These are phyloP conservation scores for Lagenorhynchus albirostris DNA, from an alignment of 2,113 vertebrate species.

Conservation along the genomic window DNA sequence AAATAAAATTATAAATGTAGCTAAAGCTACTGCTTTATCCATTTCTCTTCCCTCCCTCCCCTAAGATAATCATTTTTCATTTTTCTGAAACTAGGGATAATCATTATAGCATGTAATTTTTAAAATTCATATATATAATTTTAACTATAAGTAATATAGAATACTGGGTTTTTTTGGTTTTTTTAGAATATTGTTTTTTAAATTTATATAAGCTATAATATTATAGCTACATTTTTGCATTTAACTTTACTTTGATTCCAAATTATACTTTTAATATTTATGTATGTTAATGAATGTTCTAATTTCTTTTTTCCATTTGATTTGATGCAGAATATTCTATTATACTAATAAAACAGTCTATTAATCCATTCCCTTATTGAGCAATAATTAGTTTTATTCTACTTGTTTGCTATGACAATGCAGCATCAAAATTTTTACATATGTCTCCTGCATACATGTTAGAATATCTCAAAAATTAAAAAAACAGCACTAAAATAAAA, in stretches of 20 bases:
- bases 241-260: not conserved
- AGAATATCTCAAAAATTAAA: not conserved
- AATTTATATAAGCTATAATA: not conserved
- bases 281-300: not conserved
- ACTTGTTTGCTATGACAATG: not conserved
- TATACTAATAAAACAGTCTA: not conserved
- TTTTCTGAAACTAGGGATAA: not conserved
- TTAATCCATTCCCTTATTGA: not conserved
- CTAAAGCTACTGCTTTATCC: not conserved
- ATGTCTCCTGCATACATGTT: not conserved
- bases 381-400: not conserved
- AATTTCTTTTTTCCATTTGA: not conserved
- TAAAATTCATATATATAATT: not conserved
- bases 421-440: not conserved
- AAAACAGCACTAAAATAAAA: not conserved
- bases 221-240: not conserved
- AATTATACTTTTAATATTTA: not conserved
- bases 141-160: not conserved
- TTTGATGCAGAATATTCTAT: not conserved
- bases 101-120: not conserved
- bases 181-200: not conserved
- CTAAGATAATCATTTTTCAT: not conserved
- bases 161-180: not conserved
- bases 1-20: not conserved
- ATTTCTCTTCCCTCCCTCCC: not conserved